Evolutionary conservation across 2,113 vertebrate species (phyloP).

Genomic region (Sander lucioperca): DNA sequence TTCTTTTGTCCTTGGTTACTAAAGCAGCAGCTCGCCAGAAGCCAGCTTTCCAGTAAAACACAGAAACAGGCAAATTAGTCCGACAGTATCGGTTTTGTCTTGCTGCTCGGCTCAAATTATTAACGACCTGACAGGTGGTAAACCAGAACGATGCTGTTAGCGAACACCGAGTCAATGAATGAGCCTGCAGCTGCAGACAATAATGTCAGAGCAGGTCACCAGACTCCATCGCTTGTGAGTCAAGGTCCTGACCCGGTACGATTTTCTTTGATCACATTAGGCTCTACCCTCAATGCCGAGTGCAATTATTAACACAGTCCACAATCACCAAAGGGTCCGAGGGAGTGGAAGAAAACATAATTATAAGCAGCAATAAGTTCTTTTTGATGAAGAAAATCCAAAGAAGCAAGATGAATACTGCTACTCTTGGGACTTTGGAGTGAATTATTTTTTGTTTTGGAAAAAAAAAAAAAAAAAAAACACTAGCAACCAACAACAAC

Average conservation of each 20-base stretch:
- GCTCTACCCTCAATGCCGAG: not conserved
- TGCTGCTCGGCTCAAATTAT: conserved; percentile 55
- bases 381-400: conserved; percentile 33
- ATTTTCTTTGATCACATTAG: conserved; percentile 29
- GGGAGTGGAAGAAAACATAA: not conserved
- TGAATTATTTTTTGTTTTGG: conserved; percentile 1
- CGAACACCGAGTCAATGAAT: conserved; percentile 67
- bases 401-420: conserved; percentile 11
- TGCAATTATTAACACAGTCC: conserved; percentile 7
- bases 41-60: conserved; percentile 18
- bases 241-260: conserved; percentile 9
- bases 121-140: conserved; percentile 37
- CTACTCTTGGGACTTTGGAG: not conserved
- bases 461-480: conserved; percentile 5
- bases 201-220: conserved; percentile 45
- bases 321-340: not conserved
- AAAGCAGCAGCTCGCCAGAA: conserved; percentile 25
- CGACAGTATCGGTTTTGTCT: conserved; percentile 51
- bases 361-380: not conserved
- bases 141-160: conserved; percentile 36
- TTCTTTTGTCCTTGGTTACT: conserved; percentile 19
- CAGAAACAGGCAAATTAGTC: conserved; percentile 51
- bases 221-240: conserved; percentile 1
- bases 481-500: not conserved
- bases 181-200: conserved; percentile 44